Percentiles rank a stretch among this genome's conserved stretches.
Evolutionary conservation across 2,888 invertebrate genomes (phyloP).

Genomic region (Trachelus iudaicus): DNA sequence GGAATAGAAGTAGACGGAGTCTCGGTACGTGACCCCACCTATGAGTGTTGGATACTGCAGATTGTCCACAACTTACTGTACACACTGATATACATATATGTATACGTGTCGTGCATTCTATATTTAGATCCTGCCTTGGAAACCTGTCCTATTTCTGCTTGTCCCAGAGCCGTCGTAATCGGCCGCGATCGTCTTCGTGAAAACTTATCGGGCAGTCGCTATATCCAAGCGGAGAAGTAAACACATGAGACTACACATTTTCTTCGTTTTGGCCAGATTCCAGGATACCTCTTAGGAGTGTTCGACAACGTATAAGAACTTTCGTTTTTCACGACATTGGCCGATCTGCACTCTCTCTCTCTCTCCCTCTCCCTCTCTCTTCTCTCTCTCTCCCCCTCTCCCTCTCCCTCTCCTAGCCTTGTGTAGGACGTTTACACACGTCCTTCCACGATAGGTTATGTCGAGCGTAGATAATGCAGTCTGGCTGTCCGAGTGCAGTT

Average conservation of each 20-base stretch:
- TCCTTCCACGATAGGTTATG: background rate
- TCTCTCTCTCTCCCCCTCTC: too few species aligned
- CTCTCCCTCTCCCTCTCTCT: too few species aligned
- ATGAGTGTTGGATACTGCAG: background rate
- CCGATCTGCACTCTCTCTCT: background rate
- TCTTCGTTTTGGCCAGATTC: background rate
- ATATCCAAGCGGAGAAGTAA: background rate
- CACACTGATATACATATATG: constrained; percentile 19
- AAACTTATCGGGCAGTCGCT: background rate
- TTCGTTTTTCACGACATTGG: background rate
- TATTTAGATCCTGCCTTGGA: constrained; percentile 53
- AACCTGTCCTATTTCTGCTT: constrained; percentile 58
- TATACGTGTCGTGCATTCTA: constrained; percentile 36
- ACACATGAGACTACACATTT: background rate
- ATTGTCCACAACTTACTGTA: background rate
- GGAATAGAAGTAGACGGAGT: background rate
- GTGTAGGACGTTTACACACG: background rate
- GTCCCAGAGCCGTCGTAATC: constrained; percentile 25
- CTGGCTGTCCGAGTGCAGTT: background rate
- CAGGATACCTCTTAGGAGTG: background rate
- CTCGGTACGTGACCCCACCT: background rate
- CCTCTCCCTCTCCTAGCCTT: background rate
- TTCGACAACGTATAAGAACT: background rate
- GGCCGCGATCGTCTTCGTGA: background rate
- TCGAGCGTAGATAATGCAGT: background rate